Base-by-base conservation (phyloP, 2,888 invertebrate species). In the Mesoligia furuncula region DNA sequence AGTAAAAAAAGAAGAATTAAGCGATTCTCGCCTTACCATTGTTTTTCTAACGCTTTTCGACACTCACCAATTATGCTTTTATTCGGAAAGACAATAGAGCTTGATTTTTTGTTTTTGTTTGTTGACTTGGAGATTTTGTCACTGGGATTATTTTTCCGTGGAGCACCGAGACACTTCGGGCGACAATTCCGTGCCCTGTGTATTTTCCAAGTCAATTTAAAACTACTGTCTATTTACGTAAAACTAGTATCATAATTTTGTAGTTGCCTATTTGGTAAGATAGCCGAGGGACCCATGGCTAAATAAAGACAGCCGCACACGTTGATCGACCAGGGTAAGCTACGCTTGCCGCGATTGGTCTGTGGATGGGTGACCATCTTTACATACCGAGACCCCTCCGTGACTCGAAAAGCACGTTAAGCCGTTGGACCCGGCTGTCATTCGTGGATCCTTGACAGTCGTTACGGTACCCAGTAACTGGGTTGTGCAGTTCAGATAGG, bases 1-100 rank as follows among this genome's bases (percentile, higher is more conserved):
- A 67, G 83, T 71, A 86, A 89, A 91, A 88, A n/a, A 87, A 79
- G n/a, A 66, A 61, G 81, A 87, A 87, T 89, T 88, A 90, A 87
- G 82, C 75, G 84, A 85, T 85, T 83, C 73, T 68, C 69, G 36
- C 4, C 68, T 62, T 73, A 67, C 74, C 84, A 79, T 87, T 90
- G 86, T 89, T 90, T 88, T 88, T 87, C 75, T 84, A 86, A 83
- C 80, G 80, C 76, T 84, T 83, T 77, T 73, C 71, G 72, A 79
- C 80, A 80, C 79, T 71, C 59, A 51, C 81, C 82, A 87, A 87
- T 89, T 89, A 85, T 75, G 81, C 65, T 77, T 83, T 85, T 80
- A 78, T 87, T 77, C 48, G 69, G 59, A 77, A 73, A 61, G 80
- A 79, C 79, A 87, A 85, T 80, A 88, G 69, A 71, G 17, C 42